Base-by-base conservation (phyloP, 53 echinoderm and acorn worm species). In the Luidia sarsii region DNA sequence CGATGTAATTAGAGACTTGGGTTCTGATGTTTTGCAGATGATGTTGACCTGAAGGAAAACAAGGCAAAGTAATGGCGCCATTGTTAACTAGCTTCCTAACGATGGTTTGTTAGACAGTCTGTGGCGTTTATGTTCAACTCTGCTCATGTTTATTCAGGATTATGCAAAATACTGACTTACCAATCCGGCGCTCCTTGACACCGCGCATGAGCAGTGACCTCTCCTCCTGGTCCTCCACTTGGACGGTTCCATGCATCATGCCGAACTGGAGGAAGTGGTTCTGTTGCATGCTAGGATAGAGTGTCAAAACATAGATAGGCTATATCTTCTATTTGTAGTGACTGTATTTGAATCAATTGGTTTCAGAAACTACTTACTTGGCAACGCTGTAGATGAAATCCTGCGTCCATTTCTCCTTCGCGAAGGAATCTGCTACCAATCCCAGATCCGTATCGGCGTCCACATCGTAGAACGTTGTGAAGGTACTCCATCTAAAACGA, bases 211-310 rank as follows among this genome's bases (percentile, higher is more conserved):
- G 25, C 37, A 89, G 29, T 36, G 36, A 64, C 3, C 38, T 60
- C 64, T 89, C 89, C 3, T 84, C 79, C 36, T 84, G 79, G 67
- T 84, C 80, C 55, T 85, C 83, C 33, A 89, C 89, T 54, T 89
- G 80, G 25, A 85, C 85, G 11, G 61, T 54, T 6, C 89, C 89
- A 49, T 73, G 55, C 3, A 89, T 53, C 54, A 66, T 79, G 41
- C 89, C 89, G 50, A 52, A 89, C 72, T 89, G 89, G 4, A 70
- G 63, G 84, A 85, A 89, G 62, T 85, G 85, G 2, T 62, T 80
- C 65, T 85, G 89, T 14, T 89, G 89, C 51, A 67, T 62, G 41
- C 85, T 84, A 64, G 20, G 7, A 53, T 48, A 33, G 21, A 41
- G 10, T n/a, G n/a, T n/a, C n/a, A n/a, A n/a, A n/a, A n/a, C n/a